Base-by-base conservation (phyloP, 2,888 invertebrate species). In the Lottia scabra region DNA sequence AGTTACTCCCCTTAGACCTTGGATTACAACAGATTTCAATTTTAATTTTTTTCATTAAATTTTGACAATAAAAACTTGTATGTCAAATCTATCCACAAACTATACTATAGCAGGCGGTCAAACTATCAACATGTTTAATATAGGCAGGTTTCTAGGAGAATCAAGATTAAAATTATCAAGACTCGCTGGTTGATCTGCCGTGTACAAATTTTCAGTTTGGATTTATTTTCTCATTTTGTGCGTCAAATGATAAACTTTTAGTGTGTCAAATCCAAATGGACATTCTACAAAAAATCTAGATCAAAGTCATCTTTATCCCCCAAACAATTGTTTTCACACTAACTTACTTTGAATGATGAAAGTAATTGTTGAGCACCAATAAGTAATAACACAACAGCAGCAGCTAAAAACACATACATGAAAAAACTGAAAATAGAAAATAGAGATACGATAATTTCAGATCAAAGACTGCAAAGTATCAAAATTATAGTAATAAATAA, bases 331-430 rank as follows among this genome's bases (percentile, higher is more conserved):
- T n/a, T n/a, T n/a, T n/a, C n/a, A n/a, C n/a, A n/a, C n/a, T n/a
- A n/a, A 88, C 89, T 88, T 84, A 90, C 89, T 44, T 96, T 96
- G 67, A 96, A 93, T 0, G 95, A 94, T 44, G 95, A 92, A 19
- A 98, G 91, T 46, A 95, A 94, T 71, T 91, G 91, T 88, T 98
- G 97, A 0, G 96, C 96, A 75, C 95, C 92, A 72, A 99, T 96
- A 72, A 98, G 80, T 10, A 96, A 92, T 67, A 99, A 91, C 67
- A 98, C 95, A 68, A 94, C 94, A 73, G 96, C 94, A 3, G 97
- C 98, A 26, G 95, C 95, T 77, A 99, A 92, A 91, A 99, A 95
- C 73, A 99, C 92, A 88, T 99, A 99, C 81, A 99, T 91, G 93
- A 99, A 99, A 92, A 99, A 96, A 46, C 90, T 90, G 82, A 44